Conservation (phyloP, 1,140 invertebrate genomes). For the Leptinotarsa texana region DNA sequence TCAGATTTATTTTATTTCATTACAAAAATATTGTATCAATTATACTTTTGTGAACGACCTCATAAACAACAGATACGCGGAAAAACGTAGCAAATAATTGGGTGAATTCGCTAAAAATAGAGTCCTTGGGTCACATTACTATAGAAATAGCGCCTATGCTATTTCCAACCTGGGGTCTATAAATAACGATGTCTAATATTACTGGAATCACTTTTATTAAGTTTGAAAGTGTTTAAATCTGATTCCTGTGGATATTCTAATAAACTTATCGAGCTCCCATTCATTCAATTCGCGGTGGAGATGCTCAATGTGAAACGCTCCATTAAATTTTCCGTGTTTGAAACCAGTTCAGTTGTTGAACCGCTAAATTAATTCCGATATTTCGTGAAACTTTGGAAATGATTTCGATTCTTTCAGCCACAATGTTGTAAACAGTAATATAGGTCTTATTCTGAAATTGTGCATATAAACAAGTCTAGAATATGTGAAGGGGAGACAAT, state of each 20-base stretch:
- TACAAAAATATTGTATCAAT: too few relatives aligned
- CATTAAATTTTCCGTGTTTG: not conserved
- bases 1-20: too few relatives aligned
- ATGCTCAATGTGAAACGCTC: not conserved
- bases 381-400: too few relatives aligned
- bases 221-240: not conserved
- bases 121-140: slow-evolving; percentile 20
- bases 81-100: slow-evolving; percentile 19
- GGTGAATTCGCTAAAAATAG: slow-evolving; percentile 23
- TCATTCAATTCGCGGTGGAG: not conserved
- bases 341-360: not conserved
- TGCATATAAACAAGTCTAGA: too few relatives aligned
- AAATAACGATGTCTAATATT: slow-evolving; percentile 24
- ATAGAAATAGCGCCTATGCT: slow-evolving; percentile 7
- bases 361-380: too few relatives aligned
- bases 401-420: too few relatives aligned
- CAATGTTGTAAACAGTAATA: too few relatives aligned
- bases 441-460: too few relatives aligned
- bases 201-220: slow-evolving; percentile 15
- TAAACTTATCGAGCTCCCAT: not conserved
- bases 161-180: slow-evolving; percentile 17
- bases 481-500: too few relatives aligned
- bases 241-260: not conserved
- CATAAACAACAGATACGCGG: not conserved
- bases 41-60: too few relatives aligned